A percentile compares a stretch with the other conserved stretches of the same genome.
Evolutionary conservation across 2,113 vertebrate genomes (phyloP).

Genomic region (Chaenocephalus aceratus): DNA sequence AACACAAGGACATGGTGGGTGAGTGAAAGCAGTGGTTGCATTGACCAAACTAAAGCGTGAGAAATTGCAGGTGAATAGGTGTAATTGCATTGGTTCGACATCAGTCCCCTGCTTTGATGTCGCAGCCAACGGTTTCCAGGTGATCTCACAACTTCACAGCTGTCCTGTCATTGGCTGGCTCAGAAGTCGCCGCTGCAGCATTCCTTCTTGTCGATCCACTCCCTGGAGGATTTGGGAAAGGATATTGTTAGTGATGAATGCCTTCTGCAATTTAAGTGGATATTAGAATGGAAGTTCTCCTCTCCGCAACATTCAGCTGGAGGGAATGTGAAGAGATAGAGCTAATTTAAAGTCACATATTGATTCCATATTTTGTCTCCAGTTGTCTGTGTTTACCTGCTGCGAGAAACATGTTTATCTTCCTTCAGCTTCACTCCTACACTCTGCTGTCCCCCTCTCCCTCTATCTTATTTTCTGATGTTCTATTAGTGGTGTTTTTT

Average conservation of each 20-base stretch:
- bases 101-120: constrained; percentile 51
- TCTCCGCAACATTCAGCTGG: constrained; percentile 9
- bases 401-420: constrained; percentile 13
- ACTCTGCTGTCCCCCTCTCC: constrained; percentile 10
- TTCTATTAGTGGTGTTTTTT: background rate
- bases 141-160: constrained; percentile 47
- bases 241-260: constrained; percentile 54
- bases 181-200: constrained; percentile 21
- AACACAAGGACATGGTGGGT: background rate
- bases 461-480: background rate
- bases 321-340: constrained; percentile 6
- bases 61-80: background rate
- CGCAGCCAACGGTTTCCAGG: constrained; percentile 51
- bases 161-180: constrained; percentile 33
- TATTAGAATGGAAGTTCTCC: constrained; percentile 24
- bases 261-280: constrained; percentile 34
- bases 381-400: constrained; percentile 31
- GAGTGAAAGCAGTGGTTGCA: constrained; percentile 5
- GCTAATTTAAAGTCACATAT: background rate
- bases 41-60: constrained; percentile 24
- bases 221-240: constrained; percentile 28
- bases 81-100: constrained; percentile 30
- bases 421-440: constrained; percentile 9
- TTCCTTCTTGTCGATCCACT: constrained; percentile 26
- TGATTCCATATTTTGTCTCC: background rate